Evolutionary conservation across 1,140 invertebrate species (phyloP).

Genomic region (Trichonephila clavipes): DNA sequence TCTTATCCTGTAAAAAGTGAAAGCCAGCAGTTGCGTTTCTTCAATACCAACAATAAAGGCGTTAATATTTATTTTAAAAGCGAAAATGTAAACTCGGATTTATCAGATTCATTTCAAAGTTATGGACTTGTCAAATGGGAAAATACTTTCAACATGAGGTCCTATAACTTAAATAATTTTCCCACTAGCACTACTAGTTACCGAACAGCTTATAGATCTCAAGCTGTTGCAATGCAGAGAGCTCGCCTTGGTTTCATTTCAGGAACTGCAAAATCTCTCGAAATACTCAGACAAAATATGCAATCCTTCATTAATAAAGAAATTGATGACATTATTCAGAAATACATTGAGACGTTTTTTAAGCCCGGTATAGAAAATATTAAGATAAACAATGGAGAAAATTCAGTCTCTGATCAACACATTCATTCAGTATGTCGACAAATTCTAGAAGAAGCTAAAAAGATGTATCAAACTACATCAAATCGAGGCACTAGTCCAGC

Average conservation of each 20-base stretch:
- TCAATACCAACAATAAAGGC: conserved; percentile 32
- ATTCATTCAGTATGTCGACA: conserved; percentile 87
- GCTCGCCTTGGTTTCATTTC: conserved; percentile 77
- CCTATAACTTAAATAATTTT: conserved; percentile 76
- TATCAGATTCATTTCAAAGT: conserved; percentile 45
- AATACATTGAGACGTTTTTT: conserved; percentile 83
- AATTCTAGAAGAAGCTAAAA: conserved; percentile 87
- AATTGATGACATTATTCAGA: conserved; percentile 84
- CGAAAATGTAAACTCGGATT: conserved; percentile 60
- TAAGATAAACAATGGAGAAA: conserved; percentile 86
- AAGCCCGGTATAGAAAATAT: conserved; percentile 90
- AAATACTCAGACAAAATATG: conserved; percentile 87
- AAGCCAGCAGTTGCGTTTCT: conserved; percentile 51
- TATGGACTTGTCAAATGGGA: conserved; percentile 72
- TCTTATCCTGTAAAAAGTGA: conserved; percentile 51
- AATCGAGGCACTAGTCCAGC: conserved; percentile 80
- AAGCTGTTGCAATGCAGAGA: conserved; percentile 76
- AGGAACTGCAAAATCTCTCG: conserved; percentile 87
- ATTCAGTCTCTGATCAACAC: conserved; percentile 88
- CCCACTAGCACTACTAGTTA: conserved; percentile 72
- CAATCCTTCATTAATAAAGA: conserved; percentile 89
- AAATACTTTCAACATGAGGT: conserved; percentile 76
- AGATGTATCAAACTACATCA: conserved; percentile 78
- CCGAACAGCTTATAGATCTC: conserved; percentile 74
- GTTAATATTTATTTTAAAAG: conserved; percentile 63